Evolutionary conservation across 2,113 vertebrate genomes (phyloP), one percentile per base, ranked within the genome.

Genomic region (Phalacrocorax carbo): DNA sequence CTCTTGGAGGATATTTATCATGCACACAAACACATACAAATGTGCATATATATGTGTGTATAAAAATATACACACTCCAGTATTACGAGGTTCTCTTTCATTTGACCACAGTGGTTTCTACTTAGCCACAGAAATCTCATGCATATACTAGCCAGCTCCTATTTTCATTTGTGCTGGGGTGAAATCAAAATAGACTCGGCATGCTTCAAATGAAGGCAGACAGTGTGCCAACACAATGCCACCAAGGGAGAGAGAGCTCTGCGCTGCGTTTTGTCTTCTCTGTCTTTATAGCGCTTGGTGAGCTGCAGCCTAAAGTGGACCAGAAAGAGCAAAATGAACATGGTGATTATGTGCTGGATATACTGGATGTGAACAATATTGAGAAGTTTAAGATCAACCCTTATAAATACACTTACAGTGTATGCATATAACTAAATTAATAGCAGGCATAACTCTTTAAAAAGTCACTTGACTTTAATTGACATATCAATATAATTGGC

Each of bases 381-480:
- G 71, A 93, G 88, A 90, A 95, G 62, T 80, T 92, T 84, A 91
- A 88, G 65, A 93, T 57, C 86, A 85, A 4, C 71, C 58, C 66
- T 64, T 92, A 87, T 76, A 91, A 94, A 91, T 90, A n/a, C 7
- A 42, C 46, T 95, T 90, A 91, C 25, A 94, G 64, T 81, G 34
- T 90, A 55, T 62, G 34, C 64, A 46, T 58, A 54, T 65, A 80
- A 72, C 85, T 85, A 94, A 93, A 94, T 96, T 94, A 93, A 96
- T 95, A 94, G 94, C 96, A 96, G 95, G 34, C 94, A 94, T 92
- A 93, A 92, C 76, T 96, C 86, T 95, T 92, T 93, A 93, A 95
- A 88, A 96, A 95, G 95, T 95, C 93, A 95, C 93, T 95, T 96
- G 93, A 93, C 94, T 97, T 96, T 95, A 97, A 97, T 95, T 97